Conservation (phyloP, 1,140 invertebrate species). For the Hyphantria cunea region DNA sequence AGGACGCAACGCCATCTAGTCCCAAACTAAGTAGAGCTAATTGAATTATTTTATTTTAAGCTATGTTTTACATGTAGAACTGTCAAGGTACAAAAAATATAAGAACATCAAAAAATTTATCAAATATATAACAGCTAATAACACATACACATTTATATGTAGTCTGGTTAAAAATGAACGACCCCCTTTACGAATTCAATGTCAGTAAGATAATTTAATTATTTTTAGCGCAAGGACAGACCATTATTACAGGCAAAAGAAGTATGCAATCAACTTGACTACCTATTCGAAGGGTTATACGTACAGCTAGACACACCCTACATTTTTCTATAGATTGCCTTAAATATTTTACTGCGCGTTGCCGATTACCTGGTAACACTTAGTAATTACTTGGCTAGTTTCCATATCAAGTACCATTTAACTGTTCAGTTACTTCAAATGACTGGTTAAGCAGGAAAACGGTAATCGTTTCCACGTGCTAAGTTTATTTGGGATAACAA, state of each 20-base stretch:
- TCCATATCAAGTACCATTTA: neutral
- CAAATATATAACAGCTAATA: no score
- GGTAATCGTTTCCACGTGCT: slow-evolving; percentile 15
- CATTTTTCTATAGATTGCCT: neutral
- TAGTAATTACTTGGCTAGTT: neutral
- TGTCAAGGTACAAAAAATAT: no score
- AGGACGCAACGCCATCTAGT: no score
- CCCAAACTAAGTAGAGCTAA: no score
- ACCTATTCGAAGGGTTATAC: neutral
- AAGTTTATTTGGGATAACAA: slow-evolving; percentile 1
- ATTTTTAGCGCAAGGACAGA: neutral
- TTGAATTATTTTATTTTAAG: no score
- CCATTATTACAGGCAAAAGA: neutral
- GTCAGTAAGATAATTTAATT: neutral
- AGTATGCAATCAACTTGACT: neutral
- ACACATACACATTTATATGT: no score
- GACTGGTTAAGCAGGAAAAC: slow-evolving; percentile 8
- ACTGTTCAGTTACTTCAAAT: slow-evolving; percentile 20
- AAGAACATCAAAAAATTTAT: no score
- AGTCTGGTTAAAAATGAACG: no score
- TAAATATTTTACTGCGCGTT: neutral
- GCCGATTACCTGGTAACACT: neutral
- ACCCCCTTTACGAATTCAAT: no score
- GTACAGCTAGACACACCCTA: neutral
- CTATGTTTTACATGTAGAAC: no score